Conservation (phyloP, 2,888 invertebrate species). For the Drosophila quinaria region DNA sequence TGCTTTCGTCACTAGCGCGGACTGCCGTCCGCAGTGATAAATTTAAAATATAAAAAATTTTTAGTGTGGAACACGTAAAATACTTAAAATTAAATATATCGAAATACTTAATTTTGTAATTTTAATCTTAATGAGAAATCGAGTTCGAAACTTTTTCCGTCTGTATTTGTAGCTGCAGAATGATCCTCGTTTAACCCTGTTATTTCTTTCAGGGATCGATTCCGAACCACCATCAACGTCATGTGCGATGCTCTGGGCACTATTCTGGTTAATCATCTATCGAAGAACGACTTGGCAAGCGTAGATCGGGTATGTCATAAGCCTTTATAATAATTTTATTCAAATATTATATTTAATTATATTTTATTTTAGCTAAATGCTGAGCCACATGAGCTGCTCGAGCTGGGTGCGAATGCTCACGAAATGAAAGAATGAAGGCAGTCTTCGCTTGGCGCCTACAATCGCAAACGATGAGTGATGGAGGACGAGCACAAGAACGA, state of each 20-base stretch:
- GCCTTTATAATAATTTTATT: neutral
- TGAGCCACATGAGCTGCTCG: conserved; percentile 89
- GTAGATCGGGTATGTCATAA: conserved; percentile 85
- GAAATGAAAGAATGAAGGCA: conserved; percentile 85
- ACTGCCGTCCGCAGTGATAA: no score
- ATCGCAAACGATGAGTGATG: conserved; percentile 78
- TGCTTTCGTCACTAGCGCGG: no score
- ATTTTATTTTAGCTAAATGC: conserved; percentile 83
- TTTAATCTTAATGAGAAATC: no score
- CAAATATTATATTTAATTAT: no score
- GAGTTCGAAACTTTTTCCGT: no score
- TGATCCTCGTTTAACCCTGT: conserved; percentile 11
- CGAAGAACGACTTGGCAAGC: conserved; percentile 89
- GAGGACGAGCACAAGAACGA: conserved; percentile 36
- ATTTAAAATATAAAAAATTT: no score
- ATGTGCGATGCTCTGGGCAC: conserved; percentile 98
- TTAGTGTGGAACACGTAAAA: no score
- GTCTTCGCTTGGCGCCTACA: conserved; percentile 74
- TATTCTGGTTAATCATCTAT: conserved; percentile 94
- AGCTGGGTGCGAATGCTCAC: conserved; percentile 86
- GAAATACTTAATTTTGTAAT: no score
- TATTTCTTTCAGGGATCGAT: conserved; percentile 89
- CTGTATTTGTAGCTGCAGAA: no score
- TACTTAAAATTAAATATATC: no score
- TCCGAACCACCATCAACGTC: conserved; percentile 96